A percentile compares a stretch with the other conserved stretches of the same genome.
These are phyloP conservation scores for Cladorhizidae sp. DNA, from an alignment of 37 sponge, comb jelly and placozoan species.

Conservation along the genomic window DNA sequence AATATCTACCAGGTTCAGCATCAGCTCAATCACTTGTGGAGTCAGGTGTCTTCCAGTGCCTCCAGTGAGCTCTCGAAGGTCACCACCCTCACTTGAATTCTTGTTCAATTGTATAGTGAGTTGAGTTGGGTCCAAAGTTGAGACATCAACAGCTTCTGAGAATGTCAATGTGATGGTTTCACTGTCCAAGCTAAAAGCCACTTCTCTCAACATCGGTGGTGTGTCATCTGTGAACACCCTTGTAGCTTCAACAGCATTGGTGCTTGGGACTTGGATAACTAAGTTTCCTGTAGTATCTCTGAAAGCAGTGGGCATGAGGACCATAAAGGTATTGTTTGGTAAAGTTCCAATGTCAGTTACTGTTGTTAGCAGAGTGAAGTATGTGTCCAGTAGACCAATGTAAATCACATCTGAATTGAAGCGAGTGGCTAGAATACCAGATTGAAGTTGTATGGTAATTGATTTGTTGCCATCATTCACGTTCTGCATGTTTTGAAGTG, in stretches of 20 bases:
- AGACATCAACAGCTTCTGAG: slow-evolving; percentile 68
- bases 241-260: slow-evolving; percentile 46
- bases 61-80: slow-evolving; percentile 36
- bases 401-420: slow-evolving; percentile 43
- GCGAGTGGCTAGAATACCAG: slow-evolving; percentile 45
- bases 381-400: slow-evolving; percentile 68
- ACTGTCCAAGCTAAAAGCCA: slow-evolving; percentile 43
- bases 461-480: slow-evolving; percentile 22
- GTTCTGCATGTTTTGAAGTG: slow-evolving; percentile 37
- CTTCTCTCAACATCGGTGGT: slow-evolving; percentile 32
- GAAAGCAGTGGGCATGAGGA: slow-evolving; percentile 38
- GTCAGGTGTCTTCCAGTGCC: slow-evolving; percentile 42
- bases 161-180: slow-evolving; percentile 72
- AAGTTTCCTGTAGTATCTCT: slow-evolving; percentile 77
- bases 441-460: slow-evolving; percentile 32
- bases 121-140: slow-evolving; percentile 59
- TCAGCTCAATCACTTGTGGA: slow-evolving; percentile 60
- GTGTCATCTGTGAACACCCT: slow-evolving; percentile 44
- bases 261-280: slow-evolving; percentile 38
- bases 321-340: slow-evolving; percentile 54
- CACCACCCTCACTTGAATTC: slow-evolving; percentile 51
- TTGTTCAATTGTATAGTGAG: slow-evolving; percentile 52
- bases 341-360: slow-evolving; percentile 47
- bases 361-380: slow-evolving; percentile 54
- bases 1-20: slow-evolving; percentile 45